Percentiles rank a stretch among this genome's conserved stretches.
These are phyloP conservation scores for Gasterosteus aculeatus DNA, from an alignment of 2,113 vertebrate genomes.

Conservation along the genomic window DNA sequence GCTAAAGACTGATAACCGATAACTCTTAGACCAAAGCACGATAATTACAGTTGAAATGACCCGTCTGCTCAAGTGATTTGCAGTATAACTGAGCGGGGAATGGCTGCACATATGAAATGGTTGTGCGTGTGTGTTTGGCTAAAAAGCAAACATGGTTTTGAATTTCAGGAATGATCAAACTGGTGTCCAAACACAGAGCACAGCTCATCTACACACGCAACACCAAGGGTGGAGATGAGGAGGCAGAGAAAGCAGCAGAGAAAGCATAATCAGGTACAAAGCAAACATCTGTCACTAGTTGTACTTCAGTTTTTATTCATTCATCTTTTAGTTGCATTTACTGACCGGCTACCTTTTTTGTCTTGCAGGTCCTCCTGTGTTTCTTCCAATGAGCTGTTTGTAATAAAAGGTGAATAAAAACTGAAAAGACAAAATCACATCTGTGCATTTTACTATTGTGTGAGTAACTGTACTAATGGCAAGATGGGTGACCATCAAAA, in stretches of 20 bases:
- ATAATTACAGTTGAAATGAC: background rate
- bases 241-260: slow-evolving; percentile 68
- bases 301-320: background rate
- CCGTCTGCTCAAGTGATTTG: background rate
- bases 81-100: background rate
- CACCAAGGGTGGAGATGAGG: slow-evolving; percentile 94
- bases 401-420: slow-evolving; percentile 76
- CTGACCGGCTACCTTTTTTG: slow-evolving; percentile 10
- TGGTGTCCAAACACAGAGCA: slow-evolving; percentile 97
- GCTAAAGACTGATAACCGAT: background rate
- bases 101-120: too few species aligned
- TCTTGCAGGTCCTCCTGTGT: slow-evolving; percentile 62
- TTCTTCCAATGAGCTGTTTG: slow-evolving; percentile 63
- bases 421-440: slow-evolving; percentile 40
- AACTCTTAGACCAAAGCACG: background rate
- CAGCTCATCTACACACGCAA: slow-evolving; percentile 98
- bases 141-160: background rate
- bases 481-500: background rate
- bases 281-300: background rate
- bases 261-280: slow-evolving; percentile 80
- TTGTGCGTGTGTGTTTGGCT: background rate
- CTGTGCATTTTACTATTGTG: slow-evolving; percentile 2
- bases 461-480: background rate
- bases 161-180: slow-evolving; percentile 90
- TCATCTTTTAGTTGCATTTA: background rate